Conservation (phyloP, 2,797 vertebrate genomes). For the Manis pentadactyla region DNA sequence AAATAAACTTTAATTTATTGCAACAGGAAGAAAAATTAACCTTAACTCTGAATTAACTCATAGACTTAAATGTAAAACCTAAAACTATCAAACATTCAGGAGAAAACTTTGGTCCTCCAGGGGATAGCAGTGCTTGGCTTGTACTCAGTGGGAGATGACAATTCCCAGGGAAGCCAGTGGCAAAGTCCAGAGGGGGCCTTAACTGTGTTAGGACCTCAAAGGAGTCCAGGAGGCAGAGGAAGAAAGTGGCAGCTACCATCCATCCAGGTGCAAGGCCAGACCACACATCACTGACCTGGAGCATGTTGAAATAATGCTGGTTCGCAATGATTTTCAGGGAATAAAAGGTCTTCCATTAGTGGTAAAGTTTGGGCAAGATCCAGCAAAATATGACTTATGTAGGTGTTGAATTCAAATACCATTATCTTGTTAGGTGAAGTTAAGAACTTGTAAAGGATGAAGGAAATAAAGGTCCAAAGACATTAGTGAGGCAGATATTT, state of each 20-base stretch:
- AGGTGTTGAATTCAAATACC: background rate
- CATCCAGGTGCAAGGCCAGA: background rate
- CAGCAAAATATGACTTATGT: background rate
- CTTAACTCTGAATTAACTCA: background rate
- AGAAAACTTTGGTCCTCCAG: background rate
- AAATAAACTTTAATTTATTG: background rate
- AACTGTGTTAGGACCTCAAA: background rate
- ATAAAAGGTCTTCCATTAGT: background rate
- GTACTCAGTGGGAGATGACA: accelerated
- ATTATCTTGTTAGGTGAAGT: background rate
- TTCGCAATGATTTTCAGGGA: background rate
- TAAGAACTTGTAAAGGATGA: background rate
- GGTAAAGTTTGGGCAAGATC: background rate
- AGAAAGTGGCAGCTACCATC: background rate
- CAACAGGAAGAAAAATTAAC: background rate
- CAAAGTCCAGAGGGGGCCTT: background rate
- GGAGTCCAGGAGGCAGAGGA: background rate
- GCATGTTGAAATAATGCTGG: background rate
- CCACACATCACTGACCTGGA: background rate
- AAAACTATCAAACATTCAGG: background rate
- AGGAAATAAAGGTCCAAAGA: background rate
- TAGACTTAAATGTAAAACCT: background rate
- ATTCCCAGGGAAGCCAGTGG: background rate
- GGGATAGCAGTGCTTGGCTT: background rate
- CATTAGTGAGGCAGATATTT: background rate